Percentiles rank a stretch among this genome's conserved stretches.
Conservation (phyloP, 35 echinoderm and acorn worm species). For the Acanthaster planci region DNA sequence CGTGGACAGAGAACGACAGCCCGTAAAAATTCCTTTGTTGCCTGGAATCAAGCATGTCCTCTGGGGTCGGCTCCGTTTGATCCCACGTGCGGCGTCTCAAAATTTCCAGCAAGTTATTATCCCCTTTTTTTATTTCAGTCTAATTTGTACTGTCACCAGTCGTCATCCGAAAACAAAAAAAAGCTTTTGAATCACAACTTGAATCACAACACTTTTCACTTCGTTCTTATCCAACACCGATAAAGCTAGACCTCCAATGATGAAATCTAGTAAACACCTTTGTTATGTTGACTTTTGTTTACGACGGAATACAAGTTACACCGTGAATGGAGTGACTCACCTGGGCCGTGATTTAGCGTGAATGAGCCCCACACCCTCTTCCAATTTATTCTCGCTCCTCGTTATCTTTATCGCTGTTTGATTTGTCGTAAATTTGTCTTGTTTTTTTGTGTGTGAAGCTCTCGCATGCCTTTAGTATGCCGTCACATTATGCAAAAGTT, state of each 20-base stretch:
- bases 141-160: slow-evolving; percentile 15
- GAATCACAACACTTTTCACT: neutral
- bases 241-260: slow-evolving; percentile 19
- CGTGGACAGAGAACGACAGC: neutral
- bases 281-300: neutral
- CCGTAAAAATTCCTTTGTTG: slow-evolving; percentile 25
- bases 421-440: slow-evolving; percentile 15
- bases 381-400: neutral
- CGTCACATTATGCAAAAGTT: no score
- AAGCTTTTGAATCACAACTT: no score
- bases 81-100: neutral
- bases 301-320: neutral
- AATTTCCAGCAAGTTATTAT: neutral
- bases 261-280: slow-evolving; percentile 8
- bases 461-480: no score
- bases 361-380: neutral
- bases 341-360: neutral
- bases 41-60: neutral
- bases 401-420: slow-evolving; percentile 20
- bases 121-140: slow-evolving; percentile 7
- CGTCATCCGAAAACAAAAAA: neutral
- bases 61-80: neutral
- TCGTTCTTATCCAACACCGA: neutral
- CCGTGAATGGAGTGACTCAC: slow-evolving; percentile 15
- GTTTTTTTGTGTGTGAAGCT: no score